Evolutionary conservation across 2,113 vertebrate species (phyloP), one percentile per base, ranked within the genome.

Genomic region (Orthonyx spaldingii): DNA sequence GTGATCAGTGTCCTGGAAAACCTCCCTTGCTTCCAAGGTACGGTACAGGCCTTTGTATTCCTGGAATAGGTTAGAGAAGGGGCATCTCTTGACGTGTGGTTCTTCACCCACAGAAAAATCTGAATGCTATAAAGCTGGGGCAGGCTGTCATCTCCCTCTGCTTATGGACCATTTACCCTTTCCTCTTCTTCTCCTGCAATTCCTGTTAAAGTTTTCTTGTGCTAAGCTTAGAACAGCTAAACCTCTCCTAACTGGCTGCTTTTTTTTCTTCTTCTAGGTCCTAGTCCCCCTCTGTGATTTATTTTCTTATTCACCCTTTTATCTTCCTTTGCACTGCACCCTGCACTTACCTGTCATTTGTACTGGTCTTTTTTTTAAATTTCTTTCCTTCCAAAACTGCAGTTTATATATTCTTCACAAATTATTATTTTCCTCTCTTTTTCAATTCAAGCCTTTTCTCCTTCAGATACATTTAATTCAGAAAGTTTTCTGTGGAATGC

Each of bases 11-110:
- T 50, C 26, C 21, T 64, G 44, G 57, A 84, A 82, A 68, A 49
- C 3, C 32, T 76, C 3, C 0, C 8, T 82, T 0, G 0, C 18
- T 53, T 37, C 4, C 1, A 6, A 44, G 11, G 11, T 47, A 0
- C 39, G 35, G 35, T 61, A 21, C 53, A 59, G 28, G 19, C 55
- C 49, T 81, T 69, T 52, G 33, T 33, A 49, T 52, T 64, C 17
- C 50, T 69, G 46, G 7, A 9, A 9, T 2, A 5, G 9, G 9
- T 65, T 72, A 61, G 57, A 65, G 49, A 87, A 87, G 30, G 21
- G 7, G 3, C 24, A 18, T 37, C 28, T 56, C 33, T 47, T 70
- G 46, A 15, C 6, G 6, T 0, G 2, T 5, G 4, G 13, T 24
- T 75, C n/a, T 87, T 69, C 17, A 65, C 4, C 11, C 33, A 65